Conservation (phyloP, 2,797 vertebrate genomes). For the Ptychadena robeensis region DNA sequence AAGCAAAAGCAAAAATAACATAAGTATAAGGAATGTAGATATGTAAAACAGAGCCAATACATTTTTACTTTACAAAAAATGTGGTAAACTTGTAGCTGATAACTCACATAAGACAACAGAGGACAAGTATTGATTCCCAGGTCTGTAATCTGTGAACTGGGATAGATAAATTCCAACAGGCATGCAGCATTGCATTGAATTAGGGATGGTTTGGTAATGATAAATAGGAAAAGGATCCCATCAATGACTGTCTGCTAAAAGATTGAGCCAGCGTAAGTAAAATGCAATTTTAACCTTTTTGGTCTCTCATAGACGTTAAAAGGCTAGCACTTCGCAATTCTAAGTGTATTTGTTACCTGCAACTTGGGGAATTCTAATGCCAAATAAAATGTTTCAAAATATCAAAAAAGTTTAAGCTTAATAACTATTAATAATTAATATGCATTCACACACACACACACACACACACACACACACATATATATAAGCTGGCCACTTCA, state of each 20-base stretch:
- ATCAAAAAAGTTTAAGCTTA: no score
- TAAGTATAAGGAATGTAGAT: neutral
- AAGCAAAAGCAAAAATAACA: neutral
- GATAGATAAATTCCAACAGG: slow-evolving; percentile 46
- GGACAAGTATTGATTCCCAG: slow-evolving; percentile 29
- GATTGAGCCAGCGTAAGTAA: slow-evolving; percentile 35
- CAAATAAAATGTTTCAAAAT: no score
- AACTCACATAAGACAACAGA: slow-evolving; percentile 31
- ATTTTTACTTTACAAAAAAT: neutral
- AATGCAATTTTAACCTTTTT: slow-evolving; percentile 35
- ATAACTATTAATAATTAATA: no score
- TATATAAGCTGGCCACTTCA: no score
- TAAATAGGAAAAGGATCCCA: slow-evolving; percentile 34
- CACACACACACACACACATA: no score
- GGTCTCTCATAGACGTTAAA: neutral
- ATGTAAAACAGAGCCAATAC: neutral
- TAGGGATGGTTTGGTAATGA: slow-evolving; percentile 29
- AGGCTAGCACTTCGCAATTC: neutral
- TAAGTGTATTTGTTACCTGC: no score
- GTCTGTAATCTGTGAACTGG: slow-evolving; percentile 29
- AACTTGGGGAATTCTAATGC: no score
- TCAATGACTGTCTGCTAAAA: slow-evolving; percentile 26
- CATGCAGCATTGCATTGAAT: slow-evolving; percentile 40
- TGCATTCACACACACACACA: no score
- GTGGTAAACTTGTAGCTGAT: neutral